Percentiles rank a stretch among this genome's conserved stretches.
phyloP scores from a whole-genome alignment of 2,797 vertebrate genomes.

The Amazona finschi region DNA sequence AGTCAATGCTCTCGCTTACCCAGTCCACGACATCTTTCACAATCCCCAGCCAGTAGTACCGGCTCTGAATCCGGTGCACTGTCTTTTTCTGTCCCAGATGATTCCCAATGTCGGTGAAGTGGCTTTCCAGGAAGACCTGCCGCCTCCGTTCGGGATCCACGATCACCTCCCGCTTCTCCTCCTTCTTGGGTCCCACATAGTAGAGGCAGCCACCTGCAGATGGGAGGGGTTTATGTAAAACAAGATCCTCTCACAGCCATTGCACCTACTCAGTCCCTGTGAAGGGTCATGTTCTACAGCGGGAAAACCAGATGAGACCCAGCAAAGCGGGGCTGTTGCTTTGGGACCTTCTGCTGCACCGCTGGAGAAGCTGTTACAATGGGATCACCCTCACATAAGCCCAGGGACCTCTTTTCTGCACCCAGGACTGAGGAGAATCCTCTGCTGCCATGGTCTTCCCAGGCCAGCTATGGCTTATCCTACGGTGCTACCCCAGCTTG shows the following conservation, averaged over 20 bases:
- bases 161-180: conserved; percentile 90
- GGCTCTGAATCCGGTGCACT: conserved; percentile 88
- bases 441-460: fast-evolving
- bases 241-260: fast-evolving
- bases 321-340: background rate
- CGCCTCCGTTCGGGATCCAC: conserved; percentile 84
- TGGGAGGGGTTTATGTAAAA: background rate
- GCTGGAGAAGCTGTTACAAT: background rate
- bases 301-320: background rate
- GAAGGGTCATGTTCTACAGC: background rate
- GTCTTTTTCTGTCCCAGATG: conserved; percentile 94
- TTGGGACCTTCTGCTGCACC: background rate
- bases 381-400: fast-evolving
- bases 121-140: conserved; percentile 88
- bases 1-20: conserved; percentile 66
- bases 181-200: conserved; percentile 89
- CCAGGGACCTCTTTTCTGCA: background rate
- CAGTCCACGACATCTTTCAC: conserved; percentile 93
- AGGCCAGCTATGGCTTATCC: fast-evolving
- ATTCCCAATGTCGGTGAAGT: conserved; percentile 86
- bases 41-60: conserved; percentile 93
- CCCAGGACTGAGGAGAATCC: background rate
- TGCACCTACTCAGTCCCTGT: background rate
- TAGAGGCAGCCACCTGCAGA: conserved; percentile 82
- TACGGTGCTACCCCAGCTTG: fast-evolving